Evolutionary conservation across 30 jellyfish, hydroid and myxozoan species (phyloP), one percentile per base, ranked within the genome.

Genomic region (Pseudorhiza aurosa): DNA sequence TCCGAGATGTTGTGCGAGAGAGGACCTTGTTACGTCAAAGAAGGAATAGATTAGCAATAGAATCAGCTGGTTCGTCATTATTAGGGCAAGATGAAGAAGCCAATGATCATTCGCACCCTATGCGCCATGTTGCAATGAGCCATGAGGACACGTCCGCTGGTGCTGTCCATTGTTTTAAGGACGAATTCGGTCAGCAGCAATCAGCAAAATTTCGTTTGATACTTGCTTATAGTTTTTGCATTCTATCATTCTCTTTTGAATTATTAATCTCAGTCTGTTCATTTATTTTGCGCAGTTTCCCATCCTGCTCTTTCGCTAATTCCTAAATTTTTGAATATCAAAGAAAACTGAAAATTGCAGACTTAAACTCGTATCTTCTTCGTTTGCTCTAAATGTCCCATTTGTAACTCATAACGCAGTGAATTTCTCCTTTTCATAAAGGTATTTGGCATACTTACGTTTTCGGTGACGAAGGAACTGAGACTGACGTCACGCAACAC

Each of bases 141-240:
- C 98, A 92, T 55, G 98, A 92, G 21, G 98, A 92, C 46, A 92
- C 98, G 7, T 29, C 96, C 10, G 82, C 95, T 18, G 98, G 98
- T 8, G 98, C 98, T 1, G 98, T 92, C 30, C 98, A 92, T 81
- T 92, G 96, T 73, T 92, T 85, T 62, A 87, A 87, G 46, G 98
- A 92, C 85, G 98, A 92, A 74, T 77, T 57, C 64, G 98, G 98
- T 85, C 10, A 26, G 91, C 26, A n/a, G 58, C 35, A n/a, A n/a
- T n/a, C n/a, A n/a, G n/a, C n/a, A n/a, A n/a, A n/a, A n/a, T n/a
- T n/a, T n/a, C n/a, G n/a, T n/a, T n/a, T n/a, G n/a, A n/a, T n/a
- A n/a, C n/a, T n/a, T n/a, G n/a, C n/a, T n/a, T n/a, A n/a, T n/a
- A n/a, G n/a, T n/a, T n/a, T n/a, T n/a, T n/a, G n/a, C n/a, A n/a